phyloP scores from a whole-genome alignment of 2,797 vertebrate genomes.

The Florisuga fusca region DNA sequence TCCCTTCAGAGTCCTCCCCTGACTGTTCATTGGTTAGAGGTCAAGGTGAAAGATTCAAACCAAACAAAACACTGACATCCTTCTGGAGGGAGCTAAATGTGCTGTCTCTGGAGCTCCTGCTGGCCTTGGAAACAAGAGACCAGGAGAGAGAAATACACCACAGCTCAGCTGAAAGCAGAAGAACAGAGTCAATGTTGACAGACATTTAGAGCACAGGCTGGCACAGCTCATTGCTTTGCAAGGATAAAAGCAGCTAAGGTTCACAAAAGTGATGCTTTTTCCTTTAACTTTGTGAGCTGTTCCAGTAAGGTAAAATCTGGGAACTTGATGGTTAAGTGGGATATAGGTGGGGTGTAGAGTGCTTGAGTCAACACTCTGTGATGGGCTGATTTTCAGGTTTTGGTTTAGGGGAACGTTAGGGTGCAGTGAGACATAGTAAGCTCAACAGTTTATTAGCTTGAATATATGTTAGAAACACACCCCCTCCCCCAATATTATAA shows the following conservation, averaged over 20 bases:
- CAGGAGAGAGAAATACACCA: neutral
- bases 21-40: neutral
- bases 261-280: neutral
- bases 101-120: slow-evolving; percentile 49
- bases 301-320: neutral
- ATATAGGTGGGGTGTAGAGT: neutral
- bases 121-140: neutral
- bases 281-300: neutral
- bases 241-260: neutral
- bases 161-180: neutral
- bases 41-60: slow-evolving; percentile 20
- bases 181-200: neutral
- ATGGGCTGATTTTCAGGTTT: neutral
- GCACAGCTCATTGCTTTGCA: neutral
- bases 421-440: neutral
- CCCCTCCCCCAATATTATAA: neutral
- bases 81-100: neutral
- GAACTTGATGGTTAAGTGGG: neutral
- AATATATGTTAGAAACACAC: neutral
- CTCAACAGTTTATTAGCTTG: neutral
- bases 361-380: neutral
- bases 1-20: slow-evolving; percentile 17
- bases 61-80: slow-evolving; percentile 19
- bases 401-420: neutral
- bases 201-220: neutral